Base-by-base conservation (phyloP, 2,888 invertebrate genomes). In the Stictocephala bisonia region DNA sequence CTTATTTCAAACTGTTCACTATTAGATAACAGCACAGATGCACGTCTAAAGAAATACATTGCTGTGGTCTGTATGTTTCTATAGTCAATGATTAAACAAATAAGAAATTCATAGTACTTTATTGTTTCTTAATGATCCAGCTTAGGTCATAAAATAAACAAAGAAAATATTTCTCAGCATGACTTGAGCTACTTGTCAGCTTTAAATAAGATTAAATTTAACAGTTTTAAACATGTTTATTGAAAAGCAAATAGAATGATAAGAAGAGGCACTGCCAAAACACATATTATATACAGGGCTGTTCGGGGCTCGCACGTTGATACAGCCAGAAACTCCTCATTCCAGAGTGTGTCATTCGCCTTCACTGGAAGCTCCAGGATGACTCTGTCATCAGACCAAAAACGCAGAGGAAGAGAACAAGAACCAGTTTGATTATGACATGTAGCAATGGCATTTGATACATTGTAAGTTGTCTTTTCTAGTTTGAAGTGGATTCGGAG, bases 291-390 rank as follows among this genome's bases (percentile, higher is more conserved):
- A 82, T 93, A 93, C 11, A 93, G 80, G 0, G 89, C 86, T 0
- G 91, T 91, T 75, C 93, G 85, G 0, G 93, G 93, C 80, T 92
- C 90, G 79, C 93, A 93, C 77, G 90, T 90, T 0, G 92, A 91
- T 24, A 91, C 86, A 2, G 91, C 91, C 11, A 92, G 87, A 80
- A 89, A 92, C 76, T 92, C 91, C 77, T 91, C 89, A 83, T 92
- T 92, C 90, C 91, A 91, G 0, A 90, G 84, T 0, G 90, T 88
- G 71, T 90, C 90, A 81, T 91, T 90, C 24, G 83, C 83, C 79
- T 85, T 85, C 0, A 90, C 83, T 0, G 92, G 92, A 0, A 92
- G 84, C 81, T 92, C 92, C 78, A 93, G 83, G 0, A 93, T 89
- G 9, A 88, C 87, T 83, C 89, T 90, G 80, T 93, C 90, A 35